Base-by-base conservation (phyloP, 2,888 invertebrate genomes). In the Microctonus aethiopoides region DNA sequence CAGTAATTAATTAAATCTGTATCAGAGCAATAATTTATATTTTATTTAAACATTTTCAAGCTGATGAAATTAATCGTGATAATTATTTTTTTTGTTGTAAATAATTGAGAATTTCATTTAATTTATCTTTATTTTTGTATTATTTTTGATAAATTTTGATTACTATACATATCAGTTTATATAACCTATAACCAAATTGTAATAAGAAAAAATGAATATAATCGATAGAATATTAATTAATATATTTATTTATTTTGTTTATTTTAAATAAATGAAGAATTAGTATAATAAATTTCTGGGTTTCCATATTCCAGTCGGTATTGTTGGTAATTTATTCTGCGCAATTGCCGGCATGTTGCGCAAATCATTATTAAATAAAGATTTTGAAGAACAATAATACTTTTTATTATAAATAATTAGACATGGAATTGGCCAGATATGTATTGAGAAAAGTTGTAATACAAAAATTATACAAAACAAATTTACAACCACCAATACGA, bases 371-470 rank as follows among this genome's bases (percentile, higher is more conserved):
- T 16, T 41, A 10, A 16, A 16, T 16, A 6, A 26, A 41, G 13
- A 46, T 60, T 6, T 36, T 24, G 22, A 1, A n/a, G 4, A 46
- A 7, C 10, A 10, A 2, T 29, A 29, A 29, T 39, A 10, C 41
- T 22, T 16, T 62, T 46, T 62, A 29, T n/a, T 3, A 62, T n/a
- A 20, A 60, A 52, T 10, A 57, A 69, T 51, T 20, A 77, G 75
- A 78, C 64, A 84, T 86, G 86, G 85, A 85, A 75, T 76, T 85
- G 59, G 79, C 81, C 54, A 80, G 82, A 72, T 82, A 77, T 70
- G 65, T 79, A 24, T 84, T 82, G 81, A 82, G 78, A 68, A 83
- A 73, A 68, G 82, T 81, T 6, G 68, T 81, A 71, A 75, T 83
- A 51, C n/a, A n/a, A n/a, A n/a, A n/a, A n/a, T 66, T 82, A 22